Base-by-base conservation (phyloP, 2,888 invertebrate species). In the Rhopalosiphum nymphaeae region DNA sequence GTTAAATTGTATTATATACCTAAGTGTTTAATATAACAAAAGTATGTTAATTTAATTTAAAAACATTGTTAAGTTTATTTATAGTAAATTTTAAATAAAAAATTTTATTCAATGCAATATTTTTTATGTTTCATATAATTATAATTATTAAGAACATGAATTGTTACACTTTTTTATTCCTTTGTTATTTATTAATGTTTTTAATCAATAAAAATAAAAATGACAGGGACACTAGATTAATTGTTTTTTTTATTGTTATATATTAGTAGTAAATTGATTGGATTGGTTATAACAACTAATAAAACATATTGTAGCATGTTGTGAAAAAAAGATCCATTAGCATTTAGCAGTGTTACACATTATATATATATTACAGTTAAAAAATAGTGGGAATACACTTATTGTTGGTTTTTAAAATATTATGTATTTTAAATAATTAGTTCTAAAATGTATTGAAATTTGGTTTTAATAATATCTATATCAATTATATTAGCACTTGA, bases 201-300 rank as follows among this genome's bases (percentile, higher is more conserved):
- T 91, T 91, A 85, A 56, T 91, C 56, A 85, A 57, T 57, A 57
- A 29, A 42, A 29, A 78, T n/a, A n/a, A 91, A 36, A 84, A 56
- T 16, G 11, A 53, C 29, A 61, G 42, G 29, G 42, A 29, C 84
- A 42, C 26, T 53, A 53, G 29, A 42, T 53, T 84, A 49, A 90
- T 49, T 36, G 21, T 53, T 53, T 5, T 26, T 89, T 42, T 89
- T 57, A 57, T 42, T 26, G 21, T 49, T 36, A 42, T 78, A 78
- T 36, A 44, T 7, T 53, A n/a, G 85, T 46, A 86, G n/a, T 86
- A n/a, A 92, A 92, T 92, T 61, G n/a, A 85, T 46, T 46, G 57
- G 57, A 36, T 26, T 25, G 91, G 36, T 26, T 44, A 61, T 86
- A 61, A n/a, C 49, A 86, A 86, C 86, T 87, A 87, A 46, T 92